A percentile compares a stretch with the other conserved stretches of the same genome.
Evolutionary conservation across 1,140 invertebrate species (phyloP).

Genomic region (Pinna nobilis): DNA sequence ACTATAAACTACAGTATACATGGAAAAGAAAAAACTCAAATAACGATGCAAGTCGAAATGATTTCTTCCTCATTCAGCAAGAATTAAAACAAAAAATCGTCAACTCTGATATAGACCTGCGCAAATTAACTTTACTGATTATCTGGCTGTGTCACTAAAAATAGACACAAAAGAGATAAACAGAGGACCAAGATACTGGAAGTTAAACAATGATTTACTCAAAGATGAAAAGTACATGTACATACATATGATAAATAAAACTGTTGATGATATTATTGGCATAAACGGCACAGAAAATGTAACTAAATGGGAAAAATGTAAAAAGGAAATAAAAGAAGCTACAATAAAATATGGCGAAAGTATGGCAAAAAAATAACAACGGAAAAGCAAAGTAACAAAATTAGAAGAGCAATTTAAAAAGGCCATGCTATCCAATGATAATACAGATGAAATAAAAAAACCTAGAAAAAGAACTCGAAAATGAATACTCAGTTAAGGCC

Average conservation of each 20-base stretch:
- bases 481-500: background rate
- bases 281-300: background rate
- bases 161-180: background rate
- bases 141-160: background rate
- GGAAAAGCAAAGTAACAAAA: background rate
- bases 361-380: background rate
- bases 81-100: background rate
- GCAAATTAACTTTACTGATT: background rate
- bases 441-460: background rate
- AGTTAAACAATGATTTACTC: background rate
- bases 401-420: constrained; percentile 3
- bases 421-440: background rate
- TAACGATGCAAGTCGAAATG: background rate
- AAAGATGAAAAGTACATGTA: background rate
- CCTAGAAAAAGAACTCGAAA: constrained; percentile 4
- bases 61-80: constrained; percentile 3
- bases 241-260: background rate
- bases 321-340: background rate
- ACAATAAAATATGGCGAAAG: background rate
- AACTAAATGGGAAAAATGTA: background rate
- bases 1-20: background rate
- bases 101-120: background rate
- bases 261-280: background rate
- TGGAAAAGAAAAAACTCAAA: constrained; percentile 11
- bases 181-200: constrained; percentile 2